These are phyloP conservation scores for Dicyrtomina minuta DNA, from an alignment of 2,888 invertebrate species.

Conservation along the genomic window DNA sequence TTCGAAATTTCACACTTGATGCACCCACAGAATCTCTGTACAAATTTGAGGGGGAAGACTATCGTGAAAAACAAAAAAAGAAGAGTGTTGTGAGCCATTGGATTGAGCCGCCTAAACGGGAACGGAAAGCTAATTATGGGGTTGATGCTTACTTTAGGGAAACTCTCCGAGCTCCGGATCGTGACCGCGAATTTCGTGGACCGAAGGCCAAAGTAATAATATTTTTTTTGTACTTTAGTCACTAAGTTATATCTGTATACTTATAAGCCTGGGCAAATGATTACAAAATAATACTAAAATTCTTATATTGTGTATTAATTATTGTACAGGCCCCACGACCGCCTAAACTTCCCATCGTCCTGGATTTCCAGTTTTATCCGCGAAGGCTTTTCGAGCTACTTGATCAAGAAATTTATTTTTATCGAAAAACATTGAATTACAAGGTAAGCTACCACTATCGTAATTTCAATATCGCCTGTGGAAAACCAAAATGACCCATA, in stretches of 20 bases:
- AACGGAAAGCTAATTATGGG: conserved; percentile 98
- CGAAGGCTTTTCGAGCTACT: conserved; percentile 93
- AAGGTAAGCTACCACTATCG: conserved; percentile 59
- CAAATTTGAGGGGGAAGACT: conserved; percentile 98
- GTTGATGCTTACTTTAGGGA: conserved; percentile 98
- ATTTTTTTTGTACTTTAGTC: too few species aligned
- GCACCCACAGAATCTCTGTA: conserved; percentile 85
- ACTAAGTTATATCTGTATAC: too few species aligned
- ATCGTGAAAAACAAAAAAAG: conserved; percentile 88
- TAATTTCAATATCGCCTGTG: too few species aligned
- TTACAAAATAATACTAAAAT: too few species aligned
- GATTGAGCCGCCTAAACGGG: conserved; percentile 99
- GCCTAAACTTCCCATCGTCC: conserved; percentile 97
- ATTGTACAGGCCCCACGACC: conserved; percentile 86
- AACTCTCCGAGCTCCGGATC: conserved; percentile 89
- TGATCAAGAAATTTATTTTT: conserved; percentile 96
- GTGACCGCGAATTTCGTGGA: too few species aligned
- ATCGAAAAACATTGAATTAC: conserved; percentile 90
- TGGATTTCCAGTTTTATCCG: conserved; percentile 99
- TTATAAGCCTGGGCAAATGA: too few species aligned
- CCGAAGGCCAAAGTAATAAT: conserved; percentile 97
- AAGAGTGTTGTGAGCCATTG: conserved; percentile 85
- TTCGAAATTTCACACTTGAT: conserved; percentile 93
- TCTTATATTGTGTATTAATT: conserved; percentile 34
- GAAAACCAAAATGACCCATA: too few species aligned